phyloP scores from a whole-genome alignment of 2,113 vertebrate species.

The Arothron firmamentum region DNA sequence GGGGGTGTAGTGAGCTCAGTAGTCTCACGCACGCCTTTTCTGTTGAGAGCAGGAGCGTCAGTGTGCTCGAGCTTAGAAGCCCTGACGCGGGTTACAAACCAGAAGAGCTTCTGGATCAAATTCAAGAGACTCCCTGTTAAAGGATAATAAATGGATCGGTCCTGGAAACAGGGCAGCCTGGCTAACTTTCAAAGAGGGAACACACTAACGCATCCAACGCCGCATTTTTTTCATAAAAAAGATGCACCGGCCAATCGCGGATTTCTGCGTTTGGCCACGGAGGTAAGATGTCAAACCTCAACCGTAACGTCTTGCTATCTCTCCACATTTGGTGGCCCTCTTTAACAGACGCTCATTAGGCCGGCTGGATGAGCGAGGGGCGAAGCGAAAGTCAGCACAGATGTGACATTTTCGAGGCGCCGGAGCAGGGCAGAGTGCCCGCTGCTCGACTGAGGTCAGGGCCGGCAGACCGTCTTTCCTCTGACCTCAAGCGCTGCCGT shows the following conservation, averaged over 20 bases:
- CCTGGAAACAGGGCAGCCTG: conserved; percentile 53
- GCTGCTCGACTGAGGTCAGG: conserved; percentile 42
- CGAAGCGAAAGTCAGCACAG: too few species aligned
- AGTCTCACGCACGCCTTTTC: conserved; percentile 16
- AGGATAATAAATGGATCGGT: conserved; percentile 83
- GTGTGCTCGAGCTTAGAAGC: neutral
- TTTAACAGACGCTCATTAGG: conserved; percentile 5
- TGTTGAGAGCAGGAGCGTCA: conserved; percentile 8
- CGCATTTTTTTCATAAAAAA: conserved; percentile 59
- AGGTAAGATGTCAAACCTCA: conserved; percentile 1
- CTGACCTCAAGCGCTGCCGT: conserved; percentile 58
- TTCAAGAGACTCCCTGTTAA: conserved; percentile 40
- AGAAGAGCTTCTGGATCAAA: conserved; percentile 41
- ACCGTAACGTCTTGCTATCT: too few species aligned
- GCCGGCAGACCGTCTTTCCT: conserved; percentile 61
- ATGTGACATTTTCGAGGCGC: too few species aligned
- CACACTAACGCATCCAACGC: conserved; percentile 63
- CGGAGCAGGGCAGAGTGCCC: neutral
- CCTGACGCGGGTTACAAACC: neutral
- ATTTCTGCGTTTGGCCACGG: conserved; percentile 46
- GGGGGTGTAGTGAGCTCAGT: conserved; percentile 3
- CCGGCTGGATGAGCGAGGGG: conserved; percentile 18
- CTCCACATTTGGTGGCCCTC: too few species aligned
- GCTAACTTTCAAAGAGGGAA: conserved; percentile 50
- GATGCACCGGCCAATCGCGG: conserved; percentile 40